These are phyloP conservation scores for Ammospiza maritima DNA, from an alignment of 2,797 vertebrate species.

Conservation along the genomic window DNA sequence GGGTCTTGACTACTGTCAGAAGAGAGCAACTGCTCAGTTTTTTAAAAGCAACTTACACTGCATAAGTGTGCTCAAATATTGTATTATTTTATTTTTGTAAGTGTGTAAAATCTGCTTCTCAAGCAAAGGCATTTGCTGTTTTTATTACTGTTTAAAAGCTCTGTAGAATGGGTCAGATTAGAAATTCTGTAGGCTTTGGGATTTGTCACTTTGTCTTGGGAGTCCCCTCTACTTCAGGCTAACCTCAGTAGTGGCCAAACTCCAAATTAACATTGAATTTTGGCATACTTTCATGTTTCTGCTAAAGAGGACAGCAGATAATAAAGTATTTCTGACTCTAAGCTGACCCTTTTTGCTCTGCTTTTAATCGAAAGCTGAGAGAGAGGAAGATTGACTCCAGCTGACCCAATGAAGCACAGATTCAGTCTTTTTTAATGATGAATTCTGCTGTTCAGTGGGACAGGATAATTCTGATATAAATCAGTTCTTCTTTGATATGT, in stretches of 20 bases:
- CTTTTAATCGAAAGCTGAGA: background rate
- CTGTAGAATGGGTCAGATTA: background rate
- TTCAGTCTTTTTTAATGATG: conserved; percentile 32
- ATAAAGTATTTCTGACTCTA: background rate
- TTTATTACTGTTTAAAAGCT: background rate
- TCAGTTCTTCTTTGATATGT: conserved; percentile 23
- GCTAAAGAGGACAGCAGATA: background rate
- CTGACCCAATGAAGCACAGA: background rate
- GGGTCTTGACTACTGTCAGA: background rate
- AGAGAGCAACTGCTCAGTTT: background rate
- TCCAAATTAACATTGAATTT: background rate
- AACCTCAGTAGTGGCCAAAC: background rate
- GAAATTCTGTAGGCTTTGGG: background rate
- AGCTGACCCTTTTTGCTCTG: background rate
- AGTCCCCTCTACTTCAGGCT: background rate
- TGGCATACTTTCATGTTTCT: background rate
- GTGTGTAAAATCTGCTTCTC: background rate
- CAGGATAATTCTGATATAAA: conserved; percentile 49
- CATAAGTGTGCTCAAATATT: background rate
- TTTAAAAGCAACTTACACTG: background rate
- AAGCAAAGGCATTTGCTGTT: background rate
- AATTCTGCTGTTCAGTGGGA: conserved; percentile 28
- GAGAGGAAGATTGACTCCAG: background rate
- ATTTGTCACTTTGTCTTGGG: background rate
- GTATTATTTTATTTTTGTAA: background rate